These are phyloP conservation scores for Dreissena polymorpha DNA, from an alignment of 1,140 invertebrate genomes.

Conservation along the genomic window DNA sequence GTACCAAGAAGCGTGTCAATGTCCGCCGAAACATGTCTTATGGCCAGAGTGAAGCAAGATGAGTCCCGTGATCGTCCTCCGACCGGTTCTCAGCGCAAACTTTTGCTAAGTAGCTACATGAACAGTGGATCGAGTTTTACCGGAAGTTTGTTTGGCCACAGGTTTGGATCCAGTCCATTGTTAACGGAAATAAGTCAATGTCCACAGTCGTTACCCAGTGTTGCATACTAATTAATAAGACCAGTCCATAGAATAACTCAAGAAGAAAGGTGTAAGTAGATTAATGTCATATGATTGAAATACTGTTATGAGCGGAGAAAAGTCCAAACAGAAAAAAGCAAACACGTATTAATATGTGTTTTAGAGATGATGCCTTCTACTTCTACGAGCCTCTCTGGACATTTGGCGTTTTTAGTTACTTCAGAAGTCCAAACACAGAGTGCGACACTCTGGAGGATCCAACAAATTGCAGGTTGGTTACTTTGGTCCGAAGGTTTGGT, in stretches of 20 bases:
- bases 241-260: too few relatives aligned
- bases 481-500: neutral
- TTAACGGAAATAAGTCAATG: neutral
- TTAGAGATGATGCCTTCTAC: neutral
- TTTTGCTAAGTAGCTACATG: neutral
- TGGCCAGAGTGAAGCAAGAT: too few relatives aligned
- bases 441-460: neutral
- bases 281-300: too few relatives aligned
- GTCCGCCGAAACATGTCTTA: too few relatives aligned
- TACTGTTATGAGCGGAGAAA: neutral
- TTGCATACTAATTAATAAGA: neutral
- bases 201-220: neutral
- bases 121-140: neutral
- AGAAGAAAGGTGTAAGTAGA: too few relatives aligned
- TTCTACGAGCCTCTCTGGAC: neutral
- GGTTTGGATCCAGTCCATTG: neutral
- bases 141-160: neutral
- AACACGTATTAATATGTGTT: neutral
- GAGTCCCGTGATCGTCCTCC: too few relatives aligned
- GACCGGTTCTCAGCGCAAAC: neutral
- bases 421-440: neutral
- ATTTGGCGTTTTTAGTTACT: neutral
- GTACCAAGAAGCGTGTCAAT: too few relatives aligned
- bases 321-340: neutral
- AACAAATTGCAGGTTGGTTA: conserved; percentile 1